A percentile compares a stretch with the other conserved stretches of the same genome.
Evolutionary conservation across 2,113 vertebrate species (phyloP).

Genomic region (Sylvilagus bachmani): DNA sequence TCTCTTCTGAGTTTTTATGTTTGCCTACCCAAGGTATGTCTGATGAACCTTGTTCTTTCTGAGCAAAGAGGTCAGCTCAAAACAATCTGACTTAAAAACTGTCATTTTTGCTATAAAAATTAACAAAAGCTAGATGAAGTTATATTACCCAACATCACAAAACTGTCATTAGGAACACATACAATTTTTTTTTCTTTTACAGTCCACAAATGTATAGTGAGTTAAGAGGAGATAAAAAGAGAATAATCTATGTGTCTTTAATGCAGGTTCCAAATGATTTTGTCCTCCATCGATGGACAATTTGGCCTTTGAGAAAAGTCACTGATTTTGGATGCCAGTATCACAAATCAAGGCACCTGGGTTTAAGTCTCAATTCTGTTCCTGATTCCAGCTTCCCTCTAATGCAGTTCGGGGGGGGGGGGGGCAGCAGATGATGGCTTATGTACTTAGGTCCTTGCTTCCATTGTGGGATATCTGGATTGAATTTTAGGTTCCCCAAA

Average conservation of each 20-base stretch:
- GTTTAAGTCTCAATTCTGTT: too few species aligned
- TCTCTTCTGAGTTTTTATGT: neutral
- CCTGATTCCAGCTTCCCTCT: too few species aligned
- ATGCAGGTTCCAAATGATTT: neutral
- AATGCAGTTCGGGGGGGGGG: too few species aligned
- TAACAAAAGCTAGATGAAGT: neutral
- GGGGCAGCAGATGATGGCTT: too few species aligned
- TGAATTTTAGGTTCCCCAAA: too few species aligned
- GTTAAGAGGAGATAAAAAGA: neutral
- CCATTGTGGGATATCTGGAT: too few species aligned
- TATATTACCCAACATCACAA: neutral
- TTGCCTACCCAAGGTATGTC: neutral
- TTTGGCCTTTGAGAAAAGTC: too few species aligned
- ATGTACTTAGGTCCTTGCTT: too few species aligned
- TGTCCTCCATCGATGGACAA: neutral
- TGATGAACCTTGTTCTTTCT: neutral
- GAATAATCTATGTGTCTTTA: neutral
- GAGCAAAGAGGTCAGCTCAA: conserved; percentile 1
- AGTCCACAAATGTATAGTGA: neutral
- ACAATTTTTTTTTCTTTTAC: neutral
- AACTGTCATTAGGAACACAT: neutral
- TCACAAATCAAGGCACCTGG: too few species aligned
- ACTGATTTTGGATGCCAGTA: too few species aligned
- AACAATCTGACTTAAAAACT: neutral
- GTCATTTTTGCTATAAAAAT: conserved; percentile 27